These are phyloP conservation scores for Formica exsecta DNA, from an alignment of 1,140 invertebrate genomes.

Conservation along the genomic window DNA sequence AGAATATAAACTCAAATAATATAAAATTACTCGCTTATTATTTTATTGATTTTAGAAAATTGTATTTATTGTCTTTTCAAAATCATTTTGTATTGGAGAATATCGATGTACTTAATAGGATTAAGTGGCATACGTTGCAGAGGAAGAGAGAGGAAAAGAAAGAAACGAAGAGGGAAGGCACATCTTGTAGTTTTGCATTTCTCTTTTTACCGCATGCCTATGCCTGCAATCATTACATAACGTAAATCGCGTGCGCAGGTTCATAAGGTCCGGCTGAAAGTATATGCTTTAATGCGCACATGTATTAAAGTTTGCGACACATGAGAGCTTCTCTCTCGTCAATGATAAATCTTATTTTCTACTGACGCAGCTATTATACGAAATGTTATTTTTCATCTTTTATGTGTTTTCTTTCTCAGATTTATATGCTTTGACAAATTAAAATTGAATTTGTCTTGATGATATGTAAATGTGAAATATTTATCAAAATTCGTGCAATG, in stretches of 20 bases:
- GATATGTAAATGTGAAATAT: background rate
- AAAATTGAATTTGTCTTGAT: background rate
- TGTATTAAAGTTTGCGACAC: background rate
- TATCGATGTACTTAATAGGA: background rate
- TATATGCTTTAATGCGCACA: conserved; percentile 11
- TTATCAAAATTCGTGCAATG: background rate
- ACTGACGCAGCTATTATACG: background rate
- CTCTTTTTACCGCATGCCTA: background rate
- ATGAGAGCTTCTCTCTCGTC: background rate
- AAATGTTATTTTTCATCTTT: background rate
- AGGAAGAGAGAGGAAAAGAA: too few species aligned
- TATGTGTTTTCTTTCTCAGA: background rate
- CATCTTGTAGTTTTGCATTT: background rate
- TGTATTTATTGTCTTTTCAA: background rate
- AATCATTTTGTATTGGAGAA: background rate
- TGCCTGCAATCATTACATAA: conserved; percentile 16
- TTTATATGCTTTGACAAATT: background rate
- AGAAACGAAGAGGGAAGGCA: too few species aligned
- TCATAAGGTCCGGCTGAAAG: background rate
- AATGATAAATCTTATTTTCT: conserved; percentile 14
- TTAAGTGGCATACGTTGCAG: background rate
- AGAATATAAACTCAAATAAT: background rate
- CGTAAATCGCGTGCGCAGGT: background rate
- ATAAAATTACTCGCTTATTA: background rate
- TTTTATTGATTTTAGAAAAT: background rate